These are phyloP conservation scores for Pagrus major DNA, from an alignment of 2,113 vertebrate species.

Conservation along the genomic window DNA sequence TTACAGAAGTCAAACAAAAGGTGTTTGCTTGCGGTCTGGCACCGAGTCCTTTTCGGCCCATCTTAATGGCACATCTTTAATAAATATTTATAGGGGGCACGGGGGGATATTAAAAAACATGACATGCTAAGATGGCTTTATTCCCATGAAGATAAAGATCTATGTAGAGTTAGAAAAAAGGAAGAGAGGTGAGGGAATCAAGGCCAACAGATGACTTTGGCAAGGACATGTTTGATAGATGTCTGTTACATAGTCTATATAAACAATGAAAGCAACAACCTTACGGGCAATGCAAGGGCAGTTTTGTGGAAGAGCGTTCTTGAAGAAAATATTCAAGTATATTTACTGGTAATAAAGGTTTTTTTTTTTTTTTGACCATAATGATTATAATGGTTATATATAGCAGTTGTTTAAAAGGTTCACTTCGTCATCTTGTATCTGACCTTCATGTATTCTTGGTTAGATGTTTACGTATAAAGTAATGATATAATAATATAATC, in stretches of 20 bases:
- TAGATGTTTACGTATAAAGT: not conserved
- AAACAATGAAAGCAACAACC: constrained; percentile 11
- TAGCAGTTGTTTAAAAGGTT: not conserved
- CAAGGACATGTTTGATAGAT: constrained; percentile 69
- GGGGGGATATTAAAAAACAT: constrained; percentile 81
- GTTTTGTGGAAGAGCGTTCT: not conserved
- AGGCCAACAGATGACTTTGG: constrained; percentile 69
- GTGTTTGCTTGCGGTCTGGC: constrained; percentile 77
- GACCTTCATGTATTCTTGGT: not conserved
- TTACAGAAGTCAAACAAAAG: constrained; percentile 81
- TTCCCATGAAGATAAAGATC: constrained; percentile 76
- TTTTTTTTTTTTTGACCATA: not conserved
- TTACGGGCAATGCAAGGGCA: constrained; percentile 26
- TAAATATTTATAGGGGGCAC: constrained; percentile 84
- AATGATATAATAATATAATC: too few relatives aligned
- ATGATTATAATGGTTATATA: too few relatives aligned
- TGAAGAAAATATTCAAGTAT: not conserved
- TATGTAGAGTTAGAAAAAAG: constrained; percentile 50
- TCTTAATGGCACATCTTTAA: constrained; percentile 81
- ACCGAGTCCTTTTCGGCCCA: constrained; percentile 60
- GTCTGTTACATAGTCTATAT: constrained; percentile 33
- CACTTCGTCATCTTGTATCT: not conserved
- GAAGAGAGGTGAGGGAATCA: constrained; percentile 35
- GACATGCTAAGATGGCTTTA: constrained; percentile 77
- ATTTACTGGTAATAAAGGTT: not conserved